Evolutionary conservation across 2,113 vertebrate species (phyloP).

Genomic region (Menura novaehollandiae): DNA sequence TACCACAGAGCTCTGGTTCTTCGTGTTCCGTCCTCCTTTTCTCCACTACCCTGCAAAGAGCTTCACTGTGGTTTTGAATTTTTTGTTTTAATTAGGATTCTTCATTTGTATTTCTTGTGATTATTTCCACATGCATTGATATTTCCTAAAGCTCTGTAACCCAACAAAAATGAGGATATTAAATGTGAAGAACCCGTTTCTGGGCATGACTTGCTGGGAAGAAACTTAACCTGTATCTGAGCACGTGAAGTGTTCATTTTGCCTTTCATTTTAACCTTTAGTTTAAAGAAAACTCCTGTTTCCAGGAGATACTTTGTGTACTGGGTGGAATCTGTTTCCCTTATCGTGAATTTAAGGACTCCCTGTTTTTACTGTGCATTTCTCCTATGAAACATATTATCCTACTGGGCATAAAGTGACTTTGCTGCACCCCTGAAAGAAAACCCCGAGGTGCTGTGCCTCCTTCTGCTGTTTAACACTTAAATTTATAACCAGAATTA

Average conservation of each 20-base stretch:
- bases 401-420: not conserved
- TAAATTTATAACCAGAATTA: not conserved
- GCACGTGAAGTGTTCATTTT: not conserved
- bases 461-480: not conserved
- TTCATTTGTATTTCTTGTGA: not conserved
- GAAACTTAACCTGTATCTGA: fast-evolving
- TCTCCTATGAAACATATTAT: not conserved
- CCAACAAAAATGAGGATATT: not conserved
- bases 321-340: not conserved
- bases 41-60: not conserved
- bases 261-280: not conserved
- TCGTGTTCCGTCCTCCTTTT: not conserved
- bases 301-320: not conserved
- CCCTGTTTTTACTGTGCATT: not conserved
- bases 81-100: not conserved
- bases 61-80: not conserved
- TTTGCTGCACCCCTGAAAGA: not conserved
- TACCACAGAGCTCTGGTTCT: not conserved
- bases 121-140: not conserved
- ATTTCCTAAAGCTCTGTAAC: not conserved
- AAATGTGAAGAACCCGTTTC: not conserved
- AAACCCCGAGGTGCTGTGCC: fast-evolving
- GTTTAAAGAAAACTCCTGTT: not conserved
- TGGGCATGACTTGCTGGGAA: not conserved
- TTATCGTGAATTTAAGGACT: not conserved